These are phyloP conservation scores for Drosophila busckii DNA, from an alignment of 1,140 invertebrate species.

Conservation along the genomic window DNA sequence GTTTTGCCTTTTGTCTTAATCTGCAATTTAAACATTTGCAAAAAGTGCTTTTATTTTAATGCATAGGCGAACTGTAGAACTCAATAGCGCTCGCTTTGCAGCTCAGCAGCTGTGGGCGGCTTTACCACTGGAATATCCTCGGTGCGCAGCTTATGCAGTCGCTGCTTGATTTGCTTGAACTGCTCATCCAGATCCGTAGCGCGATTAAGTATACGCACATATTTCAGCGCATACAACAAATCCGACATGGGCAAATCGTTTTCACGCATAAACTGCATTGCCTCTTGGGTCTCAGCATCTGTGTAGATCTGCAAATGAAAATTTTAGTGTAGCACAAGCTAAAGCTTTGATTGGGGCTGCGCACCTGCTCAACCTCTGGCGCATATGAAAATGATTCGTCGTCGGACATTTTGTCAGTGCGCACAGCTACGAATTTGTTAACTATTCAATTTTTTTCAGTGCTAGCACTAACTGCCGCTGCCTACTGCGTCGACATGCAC, in stretches of 20 bases:
- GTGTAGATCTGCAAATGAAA: slow-evolving; percentile 20
- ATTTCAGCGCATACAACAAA: slow-evolving; percentile 36
- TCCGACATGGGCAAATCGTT: slow-evolving; percentile 47
- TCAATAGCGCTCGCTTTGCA: no score
- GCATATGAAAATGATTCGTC: slow-evolving; percentile 10
- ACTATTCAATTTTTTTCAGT: slow-evolving; percentile 1
- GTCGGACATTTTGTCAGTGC: not conserved
- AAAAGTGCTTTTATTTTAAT: no score
- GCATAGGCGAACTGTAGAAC: no score
- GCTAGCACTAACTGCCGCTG: no score
- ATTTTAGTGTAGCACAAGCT: not conserved
- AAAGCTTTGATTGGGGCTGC: not conserved
- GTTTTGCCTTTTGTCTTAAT: slow-evolving; percentile 64
- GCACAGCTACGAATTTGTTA: not conserved
- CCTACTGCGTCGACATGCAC: slow-evolving; percentile 1
- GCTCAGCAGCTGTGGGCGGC: slow-evolving; percentile 1
- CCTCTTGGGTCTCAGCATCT: slow-evolving; percentile 26
- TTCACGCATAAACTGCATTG: slow-evolving; percentile 34
- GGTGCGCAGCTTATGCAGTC: slow-evolving; percentile 12
- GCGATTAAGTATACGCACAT: slow-evolving; percentile 33
- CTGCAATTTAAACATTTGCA: no score
- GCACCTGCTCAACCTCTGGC: slow-evolving; percentile 17
- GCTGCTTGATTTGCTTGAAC: not conserved
- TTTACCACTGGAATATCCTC: slow-evolving; percentile 1
- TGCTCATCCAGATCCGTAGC: slow-evolving; percentile 1